A percentile compares a stretch with the other conserved stretches of the same genome.
These are phyloP conservation scores for Antechinus stuartii DNA, from an alignment of 2,113 vertebrate species.

Conservation along the genomic window DNA sequence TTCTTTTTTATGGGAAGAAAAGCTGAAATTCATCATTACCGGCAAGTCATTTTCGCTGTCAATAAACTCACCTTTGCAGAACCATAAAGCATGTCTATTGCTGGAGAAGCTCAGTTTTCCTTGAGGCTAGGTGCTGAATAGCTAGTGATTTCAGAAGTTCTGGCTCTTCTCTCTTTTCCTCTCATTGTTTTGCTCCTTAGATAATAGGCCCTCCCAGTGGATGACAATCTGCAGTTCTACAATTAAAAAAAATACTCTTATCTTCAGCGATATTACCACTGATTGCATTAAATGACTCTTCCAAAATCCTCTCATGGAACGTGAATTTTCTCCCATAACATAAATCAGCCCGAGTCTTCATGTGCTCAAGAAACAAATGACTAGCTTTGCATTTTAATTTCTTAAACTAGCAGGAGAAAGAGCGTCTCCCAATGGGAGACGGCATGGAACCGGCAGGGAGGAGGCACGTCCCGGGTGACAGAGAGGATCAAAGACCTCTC, in stretches of 20 bases:
- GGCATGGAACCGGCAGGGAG: background rate
- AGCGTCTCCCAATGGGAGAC: slow-evolving; percentile 60
- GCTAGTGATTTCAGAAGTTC: slow-evolving; percentile 53
- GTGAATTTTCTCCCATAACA: slow-evolving; percentile 44
- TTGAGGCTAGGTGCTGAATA: slow-evolving; percentile 46
- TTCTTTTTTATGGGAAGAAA: slow-evolving; percentile 58
- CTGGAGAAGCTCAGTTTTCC: slow-evolving; percentile 52
- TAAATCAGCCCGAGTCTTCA: slow-evolving; percentile 72
- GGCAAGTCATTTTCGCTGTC: slow-evolving; percentile 39
- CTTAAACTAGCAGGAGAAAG: slow-evolving; percentile 62
- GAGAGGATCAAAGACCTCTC: background rate
- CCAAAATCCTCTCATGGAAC: slow-evolving; percentile 59
- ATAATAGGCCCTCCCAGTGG: slow-evolving; percentile 55
- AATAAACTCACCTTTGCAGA: slow-evolving; percentile 45
- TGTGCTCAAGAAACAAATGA: slow-evolving; percentile 52
- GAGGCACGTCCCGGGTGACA: background rate
- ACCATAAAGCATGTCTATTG: slow-evolving; percentile 44
- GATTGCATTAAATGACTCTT: slow-evolving; percentile 61
- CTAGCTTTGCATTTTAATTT: slow-evolving; percentile 69
- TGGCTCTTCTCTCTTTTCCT: slow-evolving; percentile 55
- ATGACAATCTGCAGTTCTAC: slow-evolving; percentile 46
- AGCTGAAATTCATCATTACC: background rate
- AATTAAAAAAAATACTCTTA: slow-evolving; percentile 59
- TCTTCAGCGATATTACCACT: slow-evolving; percentile 68
- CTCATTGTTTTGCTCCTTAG: slow-evolving; percentile 49